Evolutionary conservation across 92 coral and sea anemone genomes (phyloP), one percentile per base, ranked within the genome.

Genomic region (Nematostella vectensis): DNA sequence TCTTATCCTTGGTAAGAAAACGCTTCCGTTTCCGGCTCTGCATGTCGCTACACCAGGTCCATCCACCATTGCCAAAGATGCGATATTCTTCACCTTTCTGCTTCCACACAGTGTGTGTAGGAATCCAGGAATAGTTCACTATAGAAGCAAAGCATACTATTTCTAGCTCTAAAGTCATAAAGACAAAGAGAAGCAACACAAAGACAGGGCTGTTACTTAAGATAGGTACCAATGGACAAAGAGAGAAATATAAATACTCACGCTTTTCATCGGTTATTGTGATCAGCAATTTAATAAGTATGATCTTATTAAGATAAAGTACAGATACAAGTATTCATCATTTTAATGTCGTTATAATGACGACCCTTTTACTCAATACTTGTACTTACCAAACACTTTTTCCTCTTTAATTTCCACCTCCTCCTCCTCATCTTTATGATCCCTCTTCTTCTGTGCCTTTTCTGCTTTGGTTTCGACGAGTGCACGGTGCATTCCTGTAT

Each of bases 31-130:
- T 78, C 50, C 83, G 76, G 27, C 77, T 59, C 58, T 81, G 79
- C 61, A 85, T 72, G 12, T 77, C 84, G 70, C 99, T 93, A 16
- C 72, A 63, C 99, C 99, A 93, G 28, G 78, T 83, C 99, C 99
- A 93, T 30, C 99, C 99, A 28, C 99, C 95, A 6, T 96, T 96
- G 25, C 88, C 96, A 65, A 86, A 93, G 57, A 93, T 70, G 27
- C 99, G 78, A 70, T 93, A 93, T 62, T 93, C 99, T 51, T 93
- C 99, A 29, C 99, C 99, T 30, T 78, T 87, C 63, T 93, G 99
- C 47, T 93, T 93, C 99, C 99, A 93, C 15, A 93, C 78, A 57
- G 86, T 96, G 59, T 93, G 99, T 68, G 78, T 84, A 9, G 95
- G 96, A 16, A 75, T 58, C 99, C 99, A 93, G 12, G 96, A 85